Conservation (phyloP, 2,888 invertebrate genomes). For the Macrosiphum euphorbiae region DNA sequence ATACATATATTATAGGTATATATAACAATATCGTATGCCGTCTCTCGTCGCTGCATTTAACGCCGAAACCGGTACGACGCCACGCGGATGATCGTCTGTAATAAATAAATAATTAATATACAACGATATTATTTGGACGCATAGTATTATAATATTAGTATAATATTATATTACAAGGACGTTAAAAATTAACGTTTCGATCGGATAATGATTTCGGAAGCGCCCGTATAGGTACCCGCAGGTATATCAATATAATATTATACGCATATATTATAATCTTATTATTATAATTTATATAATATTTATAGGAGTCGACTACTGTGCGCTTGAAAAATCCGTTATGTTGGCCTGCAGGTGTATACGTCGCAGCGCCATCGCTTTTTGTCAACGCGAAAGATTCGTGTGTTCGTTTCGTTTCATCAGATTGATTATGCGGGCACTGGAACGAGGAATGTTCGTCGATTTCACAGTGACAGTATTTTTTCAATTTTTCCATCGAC, state of each 20-base stretch:
- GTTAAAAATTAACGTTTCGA: neutral
- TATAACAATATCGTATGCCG: neutral
- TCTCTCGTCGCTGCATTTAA: neutral
- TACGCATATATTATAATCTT: neutral
- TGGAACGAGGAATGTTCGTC: neutral
- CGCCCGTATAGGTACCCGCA: neutral
- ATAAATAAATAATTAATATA: neutral
- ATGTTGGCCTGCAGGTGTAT: slow-evolving; percentile 12
- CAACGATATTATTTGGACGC: neutral
- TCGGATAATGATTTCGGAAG: neutral
- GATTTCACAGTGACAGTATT: neutral
- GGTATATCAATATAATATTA: neutral
- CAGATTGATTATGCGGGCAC: neutral
- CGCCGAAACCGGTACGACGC: neutral
- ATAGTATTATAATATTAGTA: neutral
- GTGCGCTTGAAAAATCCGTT: slow-evolving; percentile 16
- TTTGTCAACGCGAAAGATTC: neutral
- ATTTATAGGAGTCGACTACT: neutral
- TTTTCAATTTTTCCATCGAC: neutral
- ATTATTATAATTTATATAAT: neutral
- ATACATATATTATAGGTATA: neutral
- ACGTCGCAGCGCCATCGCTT: neutral
- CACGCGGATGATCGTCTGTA: neutral
- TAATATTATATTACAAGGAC: neutral
- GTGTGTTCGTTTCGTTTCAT: neutral